Evolutionary conservation across 2,888 invertebrate genomes (phyloP).

Genomic region (Phasia obesa): DNA sequence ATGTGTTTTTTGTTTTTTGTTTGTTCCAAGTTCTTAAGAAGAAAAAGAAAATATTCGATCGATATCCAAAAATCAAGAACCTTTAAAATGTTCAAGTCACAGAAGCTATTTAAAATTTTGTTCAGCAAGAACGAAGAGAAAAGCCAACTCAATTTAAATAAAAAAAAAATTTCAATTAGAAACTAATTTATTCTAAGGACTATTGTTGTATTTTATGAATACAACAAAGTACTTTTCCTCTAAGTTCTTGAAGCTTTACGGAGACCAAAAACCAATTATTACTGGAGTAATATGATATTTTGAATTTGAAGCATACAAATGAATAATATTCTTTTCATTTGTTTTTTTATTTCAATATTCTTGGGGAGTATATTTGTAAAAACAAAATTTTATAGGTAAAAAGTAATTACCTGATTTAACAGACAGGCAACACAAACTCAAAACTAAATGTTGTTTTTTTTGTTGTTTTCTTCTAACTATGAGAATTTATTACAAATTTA

Average conservation of each 20-base stretch:
- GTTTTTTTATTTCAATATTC: slow-evolving; percentile 22
- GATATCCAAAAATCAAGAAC: slow-evolving; percentile 38
- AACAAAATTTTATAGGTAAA: slow-evolving; percentile 25
- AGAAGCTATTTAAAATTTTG: slow-evolving; percentile 10
- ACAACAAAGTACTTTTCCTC: background rate
- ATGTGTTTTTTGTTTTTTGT: background rate
- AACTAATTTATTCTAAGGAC: slow-evolving; percentile 28
- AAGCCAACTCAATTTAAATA: background rate
- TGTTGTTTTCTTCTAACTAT: background rate
- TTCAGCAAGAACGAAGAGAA: background rate
- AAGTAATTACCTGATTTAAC: slow-evolving; percentile 57
- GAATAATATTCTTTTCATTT: background rate
- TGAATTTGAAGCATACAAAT: slow-evolving; percentile 14
- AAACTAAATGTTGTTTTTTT: background rate
- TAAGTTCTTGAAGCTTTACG: background rate
- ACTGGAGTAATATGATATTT: slow-evolving; percentile 39
- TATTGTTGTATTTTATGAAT: slow-evolving; percentile 7
- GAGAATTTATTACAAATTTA: slow-evolving; percentile 35
- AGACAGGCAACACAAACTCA: slow-evolving; percentile 13
- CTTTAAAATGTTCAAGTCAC: slow-evolving; percentile 56
- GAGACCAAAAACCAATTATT: background rate
- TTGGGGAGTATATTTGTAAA: background rate
- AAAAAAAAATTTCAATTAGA: background rate
- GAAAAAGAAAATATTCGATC: slow-evolving; percentile 23
- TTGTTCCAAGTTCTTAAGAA: background rate